A percentile compares a stretch with the other conserved stretches of the same genome.
Evolutionary conservation across 2,113 vertebrate genomes (phyloP).

Genomic region (Pleuronectes platessa): DNA sequence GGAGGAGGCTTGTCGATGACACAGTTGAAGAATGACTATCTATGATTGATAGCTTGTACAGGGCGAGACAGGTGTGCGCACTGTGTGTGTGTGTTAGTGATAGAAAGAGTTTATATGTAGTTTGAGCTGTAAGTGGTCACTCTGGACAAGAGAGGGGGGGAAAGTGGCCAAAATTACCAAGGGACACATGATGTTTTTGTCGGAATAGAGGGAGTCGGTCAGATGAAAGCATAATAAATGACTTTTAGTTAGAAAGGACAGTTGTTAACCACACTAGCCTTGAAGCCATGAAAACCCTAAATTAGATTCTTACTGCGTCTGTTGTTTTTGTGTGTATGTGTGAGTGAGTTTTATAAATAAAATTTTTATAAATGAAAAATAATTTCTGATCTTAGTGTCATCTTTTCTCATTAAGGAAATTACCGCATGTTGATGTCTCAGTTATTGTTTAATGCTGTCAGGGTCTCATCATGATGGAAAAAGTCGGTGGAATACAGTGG

Average conservation of each 20-base stretch:
- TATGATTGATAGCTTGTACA: conserved; percentile 82
- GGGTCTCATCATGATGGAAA: too few species aligned
- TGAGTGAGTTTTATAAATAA: too few species aligned
- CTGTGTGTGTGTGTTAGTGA: conserved; percentile 13
- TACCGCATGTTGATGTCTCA: too few species aligned
- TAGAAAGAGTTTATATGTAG: conserved; percentile 73
- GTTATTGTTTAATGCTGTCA: too few species aligned
- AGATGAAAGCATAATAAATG: conserved; percentile 56
- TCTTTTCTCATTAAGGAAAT: too few species aligned
- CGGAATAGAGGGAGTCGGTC: conserved; percentile 20
- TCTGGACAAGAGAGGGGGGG: conserved; percentile 27
- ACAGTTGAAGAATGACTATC: conserved; percentile 81
- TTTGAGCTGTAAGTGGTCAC: conserved; percentile 69
- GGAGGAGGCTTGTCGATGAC: conserved; percentile 79
- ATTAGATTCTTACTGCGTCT: conserved; percentile 38
- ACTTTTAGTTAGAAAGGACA: conserved; percentile 11
- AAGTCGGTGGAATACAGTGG: too few species aligned
- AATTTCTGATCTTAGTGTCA: too few species aligned
- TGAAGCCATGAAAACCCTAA: conserved; percentile 28
- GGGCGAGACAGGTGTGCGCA: conserved; percentile 60
- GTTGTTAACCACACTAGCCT: conserved; percentile 34
- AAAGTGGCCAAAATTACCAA: conserved; percentile 48
- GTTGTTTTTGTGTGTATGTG: background rate
- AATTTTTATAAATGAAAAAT: too few species aligned
- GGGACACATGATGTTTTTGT: conserved; percentile 46